Conservation (phyloP, 2,888 invertebrate genomes). For the Zhengitettix transpicula region DNA sequence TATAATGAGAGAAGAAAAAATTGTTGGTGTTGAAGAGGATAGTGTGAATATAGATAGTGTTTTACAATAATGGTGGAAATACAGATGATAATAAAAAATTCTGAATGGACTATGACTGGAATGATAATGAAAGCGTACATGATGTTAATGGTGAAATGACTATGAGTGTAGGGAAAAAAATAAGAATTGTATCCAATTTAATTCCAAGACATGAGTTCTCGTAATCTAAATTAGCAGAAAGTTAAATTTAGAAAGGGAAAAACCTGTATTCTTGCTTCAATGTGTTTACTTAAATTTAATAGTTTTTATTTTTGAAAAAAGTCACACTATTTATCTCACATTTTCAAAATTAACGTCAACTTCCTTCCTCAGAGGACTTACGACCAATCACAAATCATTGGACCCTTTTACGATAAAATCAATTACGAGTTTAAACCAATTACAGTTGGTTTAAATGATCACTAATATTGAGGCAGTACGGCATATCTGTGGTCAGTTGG, state of each 20-base stretch:
- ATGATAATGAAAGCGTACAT: constrained; percentile 3
- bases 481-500: too few relatives aligned
- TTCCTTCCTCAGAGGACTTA: too few relatives aligned
- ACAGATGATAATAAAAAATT: constrained; percentile 15
- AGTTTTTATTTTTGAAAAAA: too few relatives aligned
- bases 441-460: too few relatives aligned
- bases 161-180: constrained; percentile 22
- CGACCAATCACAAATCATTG: too few relatives aligned
- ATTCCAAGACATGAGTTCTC: constrained; percentile 36
- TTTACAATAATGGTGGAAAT: neutral
- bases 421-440: too few relatives aligned
- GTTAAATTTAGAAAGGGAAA: constrained; percentile 26
- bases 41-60: neutral
- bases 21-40: neutral
- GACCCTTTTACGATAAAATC: too few relatives aligned
- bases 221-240: constrained; percentile 39
- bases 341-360: too few relatives aligned
- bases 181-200: constrained; percentile 18
- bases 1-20: neutral
- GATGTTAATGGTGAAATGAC: constrained; percentile 16
- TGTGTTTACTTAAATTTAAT: too few relatives aligned
- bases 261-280: too few relatives aligned
- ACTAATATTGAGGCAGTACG: too few relatives aligned
- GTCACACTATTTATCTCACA: too few relatives aligned
- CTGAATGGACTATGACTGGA: constrained; percentile 13